phyloP scores from a whole-genome alignment of 2,888 invertebrate species.

The Sminthurides aquaticus region DNA sequence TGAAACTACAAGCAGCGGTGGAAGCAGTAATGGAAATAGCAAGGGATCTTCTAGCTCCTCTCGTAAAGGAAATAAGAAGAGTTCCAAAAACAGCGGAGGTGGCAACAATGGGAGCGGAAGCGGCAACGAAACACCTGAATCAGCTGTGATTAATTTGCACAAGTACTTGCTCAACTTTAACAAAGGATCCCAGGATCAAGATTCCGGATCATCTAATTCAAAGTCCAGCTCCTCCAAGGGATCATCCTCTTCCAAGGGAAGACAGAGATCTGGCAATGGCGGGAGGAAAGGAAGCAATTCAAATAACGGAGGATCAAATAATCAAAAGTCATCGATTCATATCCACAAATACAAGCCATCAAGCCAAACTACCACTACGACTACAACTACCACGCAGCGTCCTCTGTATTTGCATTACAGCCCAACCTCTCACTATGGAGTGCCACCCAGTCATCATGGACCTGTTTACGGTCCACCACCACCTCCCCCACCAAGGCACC shows the following conservation, averaged over 20 bases:
- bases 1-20: background rate
- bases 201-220: background rate
- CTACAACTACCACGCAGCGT: constrained; percentile 13
- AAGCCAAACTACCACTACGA: constrained; percentile 3
- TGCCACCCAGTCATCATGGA: background rate
- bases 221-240: too few relatives aligned
- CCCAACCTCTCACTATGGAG: background rate
- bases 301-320: background rate
- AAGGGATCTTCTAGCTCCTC: background rate
- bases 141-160: constrained; percentile 12
- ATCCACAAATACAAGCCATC: constrained; percentile 4
- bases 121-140: background rate
- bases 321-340: background rate
- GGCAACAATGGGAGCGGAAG: background rate
- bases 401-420: background rate
- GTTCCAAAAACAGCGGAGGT: background rate
- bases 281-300: too few relatives aligned
- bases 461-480: background rate
- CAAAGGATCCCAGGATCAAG: background rate
- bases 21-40: background rate
- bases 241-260: background rate
- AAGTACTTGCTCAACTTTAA: constrained; percentile 14
- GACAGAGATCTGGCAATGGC: background rate
- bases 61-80: background rate
- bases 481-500: background rate